These are phyloP conservation scores for Aphidius ervi DNA, from an alignment of 1,140 invertebrate species.

Conservation along the genomic window DNA sequence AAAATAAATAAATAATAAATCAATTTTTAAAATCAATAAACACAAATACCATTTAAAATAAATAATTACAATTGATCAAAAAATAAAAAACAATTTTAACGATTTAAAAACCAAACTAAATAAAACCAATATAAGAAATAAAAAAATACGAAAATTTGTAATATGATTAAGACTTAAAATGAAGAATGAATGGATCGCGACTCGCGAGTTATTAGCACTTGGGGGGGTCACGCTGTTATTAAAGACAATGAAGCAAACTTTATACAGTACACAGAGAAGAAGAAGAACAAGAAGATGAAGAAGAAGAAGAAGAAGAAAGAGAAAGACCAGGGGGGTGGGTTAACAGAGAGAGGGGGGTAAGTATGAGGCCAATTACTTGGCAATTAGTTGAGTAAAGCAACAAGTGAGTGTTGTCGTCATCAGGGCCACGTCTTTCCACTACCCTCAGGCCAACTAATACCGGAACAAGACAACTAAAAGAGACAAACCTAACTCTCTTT, in stretches of 20 bases:
- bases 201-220: conserved; percentile 46
- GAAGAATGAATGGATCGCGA: conserved; percentile 38
- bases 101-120: too few species aligned
- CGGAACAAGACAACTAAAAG: background rate
- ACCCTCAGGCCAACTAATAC: conserved; percentile 1
- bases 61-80: too few species aligned
- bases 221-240: conserved; percentile 50
- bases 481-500: conserved; percentile 1
- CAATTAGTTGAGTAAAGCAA: conserved; percentile 53
- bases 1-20: too few species aligned
- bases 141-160: too few species aligned
- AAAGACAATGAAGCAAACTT: conserved; percentile 55
- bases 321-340: conserved; percentile 8
- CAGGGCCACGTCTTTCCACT: conserved; percentile 17
- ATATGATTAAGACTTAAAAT: too few species aligned
- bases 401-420: conserved; percentile 49
- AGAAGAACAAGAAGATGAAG: background rate
- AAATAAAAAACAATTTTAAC: too few species aligned
- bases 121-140: too few species aligned
- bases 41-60: too few species aligned
- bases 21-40: too few species aligned
- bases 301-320: conserved; percentile 19
- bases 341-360: conserved; percentile 22
- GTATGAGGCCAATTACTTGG: conserved; percentile 50
- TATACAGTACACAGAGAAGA: conserved; percentile 35